Evolutionary conservation across 2,888 invertebrate species (phyloP), one percentile per base, ranked within the genome.

Genomic region (Caenorhabditis sinica): DNA sequence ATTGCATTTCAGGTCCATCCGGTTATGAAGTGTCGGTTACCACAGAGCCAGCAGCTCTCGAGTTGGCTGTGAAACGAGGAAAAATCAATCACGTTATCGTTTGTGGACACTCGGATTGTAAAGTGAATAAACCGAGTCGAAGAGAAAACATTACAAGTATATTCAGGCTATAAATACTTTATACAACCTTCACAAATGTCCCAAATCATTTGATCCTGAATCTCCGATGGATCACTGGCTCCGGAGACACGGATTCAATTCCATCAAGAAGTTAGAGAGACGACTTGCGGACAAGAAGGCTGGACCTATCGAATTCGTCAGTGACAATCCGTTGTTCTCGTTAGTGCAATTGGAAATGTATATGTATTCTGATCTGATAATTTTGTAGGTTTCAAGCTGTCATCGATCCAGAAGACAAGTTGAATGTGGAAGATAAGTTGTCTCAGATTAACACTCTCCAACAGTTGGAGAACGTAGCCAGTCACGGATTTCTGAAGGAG

Each of bases 31-130:
- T 92, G 93, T 95, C 96, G 92, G 96, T 96, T 6, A 96, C 97
- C 90, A 97, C 97, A 90, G 98, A 98, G 94, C 97, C 97, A 11
- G 98, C 97, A 8, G 98, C 97, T 5, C 94, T 98, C 89, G 98
- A 98, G 94, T 94, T 98, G 73, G 97, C 97, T 30, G 97, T 97
- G 93, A 95, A 97, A 25, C 95, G 96, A 53, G 97, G 97, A 93
- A 95, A 96, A 90, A 96, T 98, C 87, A 95, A 96, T 82, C 97
- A 98, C 93, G 95, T 98, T 25, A 91, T 98, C 86, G 97, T 98
- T 3, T 97, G 97, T 93, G 98, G 98, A 0, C 98, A 98, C 93
- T 97, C 97, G 85, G 98, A 98, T 93, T 98, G 98, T 93, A 98
- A 97, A 93, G 95, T 95, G 2, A 6, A 53, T 36, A 8, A 13